phyloP scores from a whole-genome alignment of 2,888 invertebrate genomes.

The Nemotelus nigrinus region DNA sequence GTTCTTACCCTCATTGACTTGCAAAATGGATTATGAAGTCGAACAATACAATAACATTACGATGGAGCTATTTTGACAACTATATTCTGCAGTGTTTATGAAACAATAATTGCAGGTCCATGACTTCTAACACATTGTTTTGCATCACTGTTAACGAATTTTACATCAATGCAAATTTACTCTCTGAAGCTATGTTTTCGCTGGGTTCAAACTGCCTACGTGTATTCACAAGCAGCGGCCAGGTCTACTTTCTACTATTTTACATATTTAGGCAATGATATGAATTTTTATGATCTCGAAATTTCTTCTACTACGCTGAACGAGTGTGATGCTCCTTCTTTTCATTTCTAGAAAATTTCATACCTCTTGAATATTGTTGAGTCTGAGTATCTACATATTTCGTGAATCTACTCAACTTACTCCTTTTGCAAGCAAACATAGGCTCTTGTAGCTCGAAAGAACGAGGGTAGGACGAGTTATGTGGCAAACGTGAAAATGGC shows the following conservation, averaged over 20 bases:
- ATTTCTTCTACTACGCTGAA: not conserved
- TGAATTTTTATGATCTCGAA: slow-evolving; percentile 32
- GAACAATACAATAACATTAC: too few species aligned
- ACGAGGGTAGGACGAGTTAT: not conserved
- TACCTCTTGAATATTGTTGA: too few species aligned
- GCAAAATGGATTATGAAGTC: too few species aligned
- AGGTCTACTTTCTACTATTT: not conserved
- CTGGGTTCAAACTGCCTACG: not conserved
- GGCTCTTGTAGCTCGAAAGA: not conserved
- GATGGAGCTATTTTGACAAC: too few species aligned
- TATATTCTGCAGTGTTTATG: too few species aligned
- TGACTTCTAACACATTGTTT: too few species aligned
- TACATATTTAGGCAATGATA: slow-evolving; percentile 35
- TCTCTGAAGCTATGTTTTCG: not conserved
- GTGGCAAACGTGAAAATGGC: not conserved
- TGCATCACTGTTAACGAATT: not conserved
- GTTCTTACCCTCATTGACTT: too few species aligned
- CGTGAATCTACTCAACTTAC: too few species aligned
- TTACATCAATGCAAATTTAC: not conserved
- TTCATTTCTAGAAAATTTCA: too few species aligned
- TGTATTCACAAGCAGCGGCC: not conserved
- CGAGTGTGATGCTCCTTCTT: too few species aligned
- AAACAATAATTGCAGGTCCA: too few species aligned
- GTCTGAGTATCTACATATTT: too few species aligned
- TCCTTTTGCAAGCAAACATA: not conserved